Base-by-base conservation (phyloP, 2,113 vertebrate genomes). In the Ophthalmotilapia sp. region DNA sequence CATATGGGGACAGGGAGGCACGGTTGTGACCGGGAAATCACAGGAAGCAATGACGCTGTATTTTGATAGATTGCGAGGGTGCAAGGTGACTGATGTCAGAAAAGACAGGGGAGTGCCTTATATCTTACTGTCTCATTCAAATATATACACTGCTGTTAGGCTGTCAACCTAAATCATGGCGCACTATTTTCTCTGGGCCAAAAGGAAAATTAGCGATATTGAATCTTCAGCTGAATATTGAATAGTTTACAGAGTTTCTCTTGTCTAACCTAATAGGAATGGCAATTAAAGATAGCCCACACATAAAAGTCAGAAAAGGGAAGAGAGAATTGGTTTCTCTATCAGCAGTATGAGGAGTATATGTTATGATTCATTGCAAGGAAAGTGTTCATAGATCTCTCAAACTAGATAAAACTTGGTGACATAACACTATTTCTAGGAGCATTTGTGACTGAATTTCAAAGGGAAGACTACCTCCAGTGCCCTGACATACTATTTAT, bases 131-230 rank as follows among this genome's bases (percentile, higher is more conserved):
- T 93, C 79, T 93, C 89, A 85, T 92, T 94, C 89, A 91, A 93
- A 94, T 95, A 93, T 90, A 93, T 70, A 90, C 87, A 89, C 83
- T 80, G 80, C 89, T 91, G 85, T 93, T 89, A 80, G 70, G 89
- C 93, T 86, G 92, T 94, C 94, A 62, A 85, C 5, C 40, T 95
- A 92, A 95, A 90, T 95, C 88, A 94, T 81, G 56, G 87, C 1
- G 21, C 86, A 17, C 85, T 47, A 80, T 92, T 94, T 94, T 88
- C 88, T 86, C 83, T 31, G 81, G 87, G 94, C 94, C 94, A 95
- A 94, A 94, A 94, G 88, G 89, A 83, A 86, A 95, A 93, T 96
- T 95, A 96, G 91, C 89, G 1, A 91, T 94, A 96, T 95, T 95
- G 93, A 92, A 94, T 93, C 84, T 9, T 10, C 10, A 31, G 85